Percentiles rank a stretch among this genome's conserved stretches.
These are phyloP conservation scores for Mongoloraphidia duomilia DNA, from an alignment of 2,888 invertebrate species.

Conservation along the genomic window DNA sequence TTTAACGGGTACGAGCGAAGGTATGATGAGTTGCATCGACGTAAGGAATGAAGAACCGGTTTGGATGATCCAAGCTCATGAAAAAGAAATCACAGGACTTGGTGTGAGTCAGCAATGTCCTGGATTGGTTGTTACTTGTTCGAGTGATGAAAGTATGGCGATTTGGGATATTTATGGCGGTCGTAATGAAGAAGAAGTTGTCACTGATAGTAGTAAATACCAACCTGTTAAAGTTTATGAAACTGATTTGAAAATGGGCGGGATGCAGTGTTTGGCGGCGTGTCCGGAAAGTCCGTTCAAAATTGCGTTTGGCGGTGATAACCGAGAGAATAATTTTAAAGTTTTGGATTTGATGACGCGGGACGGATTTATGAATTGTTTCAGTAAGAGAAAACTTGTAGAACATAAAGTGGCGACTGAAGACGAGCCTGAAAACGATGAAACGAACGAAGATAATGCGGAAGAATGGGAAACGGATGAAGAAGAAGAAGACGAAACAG, in stretches of 20 bases:
- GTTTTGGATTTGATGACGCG: constrained; percentile 40
- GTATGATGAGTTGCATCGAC: constrained; percentile 59
- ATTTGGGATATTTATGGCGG: constrained; percentile 57
- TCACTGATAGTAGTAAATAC: constrained; percentile 21
- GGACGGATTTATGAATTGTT: no score
- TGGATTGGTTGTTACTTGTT: constrained; percentile 62
- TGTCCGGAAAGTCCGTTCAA: constrained; percentile 73
- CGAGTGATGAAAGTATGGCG: constrained; percentile 69
- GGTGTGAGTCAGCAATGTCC: constrained; percentile 56
- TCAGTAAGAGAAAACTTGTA: no score
- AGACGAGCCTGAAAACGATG: no score
- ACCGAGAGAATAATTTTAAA: constrained; percentile 58
- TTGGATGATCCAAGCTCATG: constrained; percentile 65
- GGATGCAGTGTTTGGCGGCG: constrained; percentile 53
- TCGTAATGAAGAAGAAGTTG: constrained; percentile 19
- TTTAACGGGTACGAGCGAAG: constrained; percentile 49
- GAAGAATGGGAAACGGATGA: no score
- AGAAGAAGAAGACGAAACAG: no score
- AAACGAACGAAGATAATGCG: no score
- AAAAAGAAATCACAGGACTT: constrained; percentile 72
- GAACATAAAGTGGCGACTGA: no score
- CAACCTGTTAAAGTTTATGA: constrained; percentile 28
- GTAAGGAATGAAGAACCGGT: constrained; percentile 49
- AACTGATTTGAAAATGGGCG: constrained; percentile 52
- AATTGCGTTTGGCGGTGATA: constrained; percentile 76